phyloP scores from a whole-genome alignment of 1,140 invertebrate genomes.

The Tetranychus urticae region DNA sequence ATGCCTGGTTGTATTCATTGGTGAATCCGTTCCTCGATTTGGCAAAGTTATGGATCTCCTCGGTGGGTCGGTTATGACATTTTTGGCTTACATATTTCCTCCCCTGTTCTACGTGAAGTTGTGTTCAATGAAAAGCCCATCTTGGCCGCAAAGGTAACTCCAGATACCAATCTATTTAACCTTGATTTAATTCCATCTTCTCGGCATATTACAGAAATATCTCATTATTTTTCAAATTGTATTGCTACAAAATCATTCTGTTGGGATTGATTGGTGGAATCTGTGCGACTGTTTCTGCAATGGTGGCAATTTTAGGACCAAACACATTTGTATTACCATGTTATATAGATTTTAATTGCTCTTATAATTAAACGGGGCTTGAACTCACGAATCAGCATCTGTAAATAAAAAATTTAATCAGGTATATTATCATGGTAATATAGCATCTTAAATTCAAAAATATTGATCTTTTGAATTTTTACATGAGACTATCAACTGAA shows the following conservation, averaged over 20 bases:
- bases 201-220: not conserved
- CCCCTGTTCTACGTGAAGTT: conserved; percentile 50
- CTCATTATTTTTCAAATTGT: not conserved
- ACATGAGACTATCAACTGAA: no score
- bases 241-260: not conserved
- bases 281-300: not conserved
- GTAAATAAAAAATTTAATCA: no score
- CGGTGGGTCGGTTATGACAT: conserved; percentile 53
- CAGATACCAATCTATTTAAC: not conserved
- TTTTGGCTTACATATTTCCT: conserved; percentile 60
- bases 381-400: no score
- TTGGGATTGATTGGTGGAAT: not conserved
- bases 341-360: no score
- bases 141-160: conserved; percentile 14
- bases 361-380: no score
- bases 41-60: conserved; percentile 69
- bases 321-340: not conserved
- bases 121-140: conserved; percentile 8
- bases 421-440: no score
- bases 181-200: not conserved
- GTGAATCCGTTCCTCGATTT: conserved; percentile 56
- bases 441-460: no score
- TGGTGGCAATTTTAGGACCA: not conserved
- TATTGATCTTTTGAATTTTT: no score
- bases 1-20: conserved; percentile 43